Evolutionary conservation across 2,888 invertebrate species (phyloP).

Genomic region (Drosophila ezoana): DNA sequence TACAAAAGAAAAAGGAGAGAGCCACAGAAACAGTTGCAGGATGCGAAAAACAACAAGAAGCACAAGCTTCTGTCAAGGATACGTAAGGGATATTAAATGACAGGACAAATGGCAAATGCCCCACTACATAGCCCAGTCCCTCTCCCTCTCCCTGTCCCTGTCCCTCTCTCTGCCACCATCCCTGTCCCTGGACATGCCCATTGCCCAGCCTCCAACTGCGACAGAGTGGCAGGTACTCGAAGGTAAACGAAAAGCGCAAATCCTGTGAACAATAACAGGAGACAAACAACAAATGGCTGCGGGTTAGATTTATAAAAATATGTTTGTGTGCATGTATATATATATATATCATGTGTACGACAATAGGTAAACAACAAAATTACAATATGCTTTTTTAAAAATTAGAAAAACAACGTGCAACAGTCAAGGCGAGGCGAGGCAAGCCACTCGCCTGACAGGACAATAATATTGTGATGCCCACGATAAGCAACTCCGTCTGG

Average conservation of each 20-base stretch:
- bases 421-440: conserved; percentile 33
- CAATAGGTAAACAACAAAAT: conserved; percentile 72
- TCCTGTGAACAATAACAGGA: conserved; percentile 53
- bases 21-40: conserved; percentile 15
- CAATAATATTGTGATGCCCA: conserved; percentile 62
- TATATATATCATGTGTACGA: conserved; percentile 5
- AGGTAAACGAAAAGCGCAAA: conserved; percentile 49
- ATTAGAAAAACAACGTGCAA: conserved; percentile 63
- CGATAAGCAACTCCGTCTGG: conserved; percentile 50
- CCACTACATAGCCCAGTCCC: conserved; percentile 13
- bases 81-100: conserved; percentile 70
- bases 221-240: conserved; percentile 36
- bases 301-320: conserved; percentile 56
- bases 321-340: conserved; percentile 1
- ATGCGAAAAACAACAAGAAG: conserved; percentile 22
- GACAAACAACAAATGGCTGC: conserved; percentile 57
- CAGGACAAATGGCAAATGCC: conserved; percentile 71
- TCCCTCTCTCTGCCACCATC: too few species aligned
- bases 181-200: neutral
- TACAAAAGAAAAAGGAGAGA: conserved; percentile 19
- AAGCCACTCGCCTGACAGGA: conserved; percentile 58
- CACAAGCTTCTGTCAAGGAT: conserved; percentile 66
- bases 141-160: too few species aligned
- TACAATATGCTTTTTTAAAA: conserved; percentile 78
- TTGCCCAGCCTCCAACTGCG: conserved; percentile 7